phyloP scores from a whole-genome alignment of 2,113 vertebrate genomes.

The Cololabis saira region DNA sequence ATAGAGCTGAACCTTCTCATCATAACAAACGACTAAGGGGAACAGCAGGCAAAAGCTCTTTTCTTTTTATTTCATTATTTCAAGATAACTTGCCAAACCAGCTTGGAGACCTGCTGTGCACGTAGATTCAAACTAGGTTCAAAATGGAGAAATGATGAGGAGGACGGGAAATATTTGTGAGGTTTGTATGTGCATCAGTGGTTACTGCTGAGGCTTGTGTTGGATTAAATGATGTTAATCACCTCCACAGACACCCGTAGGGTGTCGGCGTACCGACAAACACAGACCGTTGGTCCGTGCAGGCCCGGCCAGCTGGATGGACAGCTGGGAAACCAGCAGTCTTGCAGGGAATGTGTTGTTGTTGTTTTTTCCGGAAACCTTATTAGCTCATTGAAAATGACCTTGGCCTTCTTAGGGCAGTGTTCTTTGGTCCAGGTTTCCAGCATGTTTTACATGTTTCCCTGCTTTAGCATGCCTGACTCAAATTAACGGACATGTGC shows the following conservation, averaged over 20 bases:
- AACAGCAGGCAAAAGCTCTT: no score
- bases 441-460: no score
- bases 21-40: no score
- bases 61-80: no score
- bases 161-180: not conserved
- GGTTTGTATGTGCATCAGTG: not conserved
- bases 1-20: no score
- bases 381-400: no score
- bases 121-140: not conserved
- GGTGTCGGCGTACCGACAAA: not conserved
- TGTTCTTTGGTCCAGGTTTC: no score
- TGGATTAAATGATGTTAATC: slow-evolving; percentile 8
- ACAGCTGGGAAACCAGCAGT: not conserved
- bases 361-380: not conserved
- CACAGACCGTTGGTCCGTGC: not conserved
- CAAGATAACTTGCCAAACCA: not conserved
- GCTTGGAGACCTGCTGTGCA: not conserved
- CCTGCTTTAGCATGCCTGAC: no score
- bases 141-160: not conserved
- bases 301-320: not conserved
- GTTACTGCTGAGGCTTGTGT: slow-evolving; percentile 7
- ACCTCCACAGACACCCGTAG: not conserved
- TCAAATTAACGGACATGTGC: no score
- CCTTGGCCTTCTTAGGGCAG: no score
- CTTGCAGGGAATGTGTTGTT: not conserved